Base-by-base conservation (phyloP, 1,140 invertebrate genomes). In the Apolygus lucorum region DNA sequence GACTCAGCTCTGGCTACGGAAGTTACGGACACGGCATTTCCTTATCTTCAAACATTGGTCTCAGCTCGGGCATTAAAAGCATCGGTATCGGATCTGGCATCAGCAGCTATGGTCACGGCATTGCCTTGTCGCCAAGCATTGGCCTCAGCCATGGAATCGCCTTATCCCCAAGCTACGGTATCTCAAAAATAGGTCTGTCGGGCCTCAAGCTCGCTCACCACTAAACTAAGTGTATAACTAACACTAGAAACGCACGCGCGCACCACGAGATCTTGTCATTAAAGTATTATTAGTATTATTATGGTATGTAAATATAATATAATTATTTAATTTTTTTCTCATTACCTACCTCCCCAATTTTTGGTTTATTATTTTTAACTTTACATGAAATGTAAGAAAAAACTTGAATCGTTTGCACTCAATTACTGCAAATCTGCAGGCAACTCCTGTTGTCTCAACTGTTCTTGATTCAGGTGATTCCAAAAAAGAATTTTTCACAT, bases 71-170 rank as follows among this genome's bases (percentile, higher is more conserved):
- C 17, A 67, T 42, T 24, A 26, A 34, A 14, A 42, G 34, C 34
- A 8, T 8, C 34, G 68, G 54, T 1, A 22, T 42, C 2, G 27
- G 34, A 26, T 21, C 27, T 0, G 27, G 26, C 59, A 28, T 27
- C 28, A 17, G 34, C 17, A 28, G 63, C 59, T 66, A 28, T 59
- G 54, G 54, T 63, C 28, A 27, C 62, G 22, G 26, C 22, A 21
- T 42, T 63, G 24, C 66, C 63, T 17, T 70, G 71, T 2, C 68
- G 28, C 26, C 42, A 1, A 59, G 27, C 29, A 28, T 25, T 52
- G 68, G n/a, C 26, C 24, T 21, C 52, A 28, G 26, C 49, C 49
- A 59, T 63, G 27, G 28, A 26, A 28, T 29, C 21, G 17, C 42
- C 2, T 34, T 59, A 21, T 42, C 42, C 29, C 22, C 22, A n/a